A percentile compares a stretch with the other conserved stretches of the same genome.
These are phyloP conservation scores for Drosophila teissieri DNA, from an alignment of 1,140 invertebrate genomes.

Conservation along the genomic window DNA sequence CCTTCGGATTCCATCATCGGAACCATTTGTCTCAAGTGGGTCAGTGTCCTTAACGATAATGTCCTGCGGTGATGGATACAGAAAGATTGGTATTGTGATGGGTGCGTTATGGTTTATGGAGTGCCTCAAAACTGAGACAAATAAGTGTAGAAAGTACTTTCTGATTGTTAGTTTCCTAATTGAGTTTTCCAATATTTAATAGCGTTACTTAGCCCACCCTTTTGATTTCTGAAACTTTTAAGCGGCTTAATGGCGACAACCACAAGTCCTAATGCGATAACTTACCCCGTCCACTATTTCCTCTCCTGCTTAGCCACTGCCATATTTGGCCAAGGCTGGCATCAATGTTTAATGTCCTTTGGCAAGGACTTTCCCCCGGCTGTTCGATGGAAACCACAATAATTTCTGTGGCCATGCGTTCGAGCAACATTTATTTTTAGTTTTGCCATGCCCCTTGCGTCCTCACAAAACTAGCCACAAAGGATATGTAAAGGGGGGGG, in stretches of 20 bases:
- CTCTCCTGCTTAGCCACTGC: not conserved
- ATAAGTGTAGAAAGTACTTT: too few relatives aligned
- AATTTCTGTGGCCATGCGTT: conserved; percentile 63
- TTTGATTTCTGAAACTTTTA: conserved; percentile 45
- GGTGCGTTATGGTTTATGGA: conserved; percentile 4
- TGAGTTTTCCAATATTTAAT: not conserved
- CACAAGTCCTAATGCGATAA: conserved; percentile 44
- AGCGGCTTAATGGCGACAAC: conserved; percentile 39
- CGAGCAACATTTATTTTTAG: conserved; percentile 70
- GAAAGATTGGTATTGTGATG: conserved; percentile 18
- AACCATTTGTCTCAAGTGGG: conserved; percentile 46
- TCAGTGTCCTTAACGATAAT: conserved; percentile 56
- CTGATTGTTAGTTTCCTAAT: not conserved
- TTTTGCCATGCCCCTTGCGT: conserved; percentile 22
- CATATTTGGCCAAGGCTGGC: conserved; percentile 19
- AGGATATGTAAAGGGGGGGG: conserved; percentile 29
- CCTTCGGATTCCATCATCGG: conserved; percentile 45
- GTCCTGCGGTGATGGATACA: conserved; percentile 26
- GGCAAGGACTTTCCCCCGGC: conserved; percentile 25
- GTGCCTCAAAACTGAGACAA: too few relatives aligned
- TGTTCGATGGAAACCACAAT: conserved; percentile 64
- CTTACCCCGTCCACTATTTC: not conserved
- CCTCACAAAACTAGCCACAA: conserved; percentile 45
- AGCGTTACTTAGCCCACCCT: not conserved
- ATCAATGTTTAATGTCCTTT: conserved; percentile 65